A percentile compares a stretch with the other conserved stretches of the same genome.
Evolutionary conservation across 1,140 invertebrate species (phyloP).

Genomic region (Drosophila nigromelanica): DNA sequence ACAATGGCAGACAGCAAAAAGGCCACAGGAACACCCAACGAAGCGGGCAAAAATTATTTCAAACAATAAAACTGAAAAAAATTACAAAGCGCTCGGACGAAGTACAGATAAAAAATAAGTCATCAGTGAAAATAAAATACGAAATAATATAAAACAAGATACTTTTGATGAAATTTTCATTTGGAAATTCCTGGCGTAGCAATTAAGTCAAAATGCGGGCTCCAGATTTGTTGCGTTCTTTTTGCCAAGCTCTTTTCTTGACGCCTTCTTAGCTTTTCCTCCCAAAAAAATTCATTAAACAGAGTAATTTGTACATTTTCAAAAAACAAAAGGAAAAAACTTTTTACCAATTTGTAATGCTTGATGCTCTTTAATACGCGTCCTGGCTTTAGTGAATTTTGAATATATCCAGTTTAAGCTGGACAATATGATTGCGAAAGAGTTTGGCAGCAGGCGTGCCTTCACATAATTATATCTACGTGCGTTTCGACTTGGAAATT

Average conservation of each 20-base stretch:
- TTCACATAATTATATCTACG: conserved; percentile 65
- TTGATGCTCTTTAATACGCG: conserved; percentile 12
- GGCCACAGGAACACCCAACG: conserved; percentile 15
- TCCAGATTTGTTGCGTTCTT: conserved; percentile 27
- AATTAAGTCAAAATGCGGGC: conserved; percentile 64
- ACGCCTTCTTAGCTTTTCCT: conserved; percentile 12
- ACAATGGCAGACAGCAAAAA: conserved; percentile 34
- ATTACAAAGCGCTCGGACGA: conserved; percentile 33
- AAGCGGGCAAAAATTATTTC: conserved; percentile 53
- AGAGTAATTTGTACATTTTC: conserved; percentile 53
- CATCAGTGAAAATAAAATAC: conserved; percentile 48
- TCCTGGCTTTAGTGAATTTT: neutral
- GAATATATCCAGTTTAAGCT: neutral
- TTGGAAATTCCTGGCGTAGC: conserved; percentile 72
- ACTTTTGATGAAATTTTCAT: conserved; percentile 72
- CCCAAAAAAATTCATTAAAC: conserved; percentile 58
- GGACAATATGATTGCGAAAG: conserved; percentile 4
- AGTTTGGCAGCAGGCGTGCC: conserved; percentile 13
- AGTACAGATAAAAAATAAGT: conserved; percentile 29
- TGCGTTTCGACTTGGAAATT: conserved; percentile 42
- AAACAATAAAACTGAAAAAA: conserved; percentile 50
- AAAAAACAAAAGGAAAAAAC: conserved; percentile 16
- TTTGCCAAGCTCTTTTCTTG: conserved; percentile 12
- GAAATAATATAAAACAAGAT: conserved; percentile 61
- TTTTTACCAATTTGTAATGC: conserved; percentile 34